Conservation (phyloP, 2,113 vertebrate genomes). For the Athene noctua region DNA sequence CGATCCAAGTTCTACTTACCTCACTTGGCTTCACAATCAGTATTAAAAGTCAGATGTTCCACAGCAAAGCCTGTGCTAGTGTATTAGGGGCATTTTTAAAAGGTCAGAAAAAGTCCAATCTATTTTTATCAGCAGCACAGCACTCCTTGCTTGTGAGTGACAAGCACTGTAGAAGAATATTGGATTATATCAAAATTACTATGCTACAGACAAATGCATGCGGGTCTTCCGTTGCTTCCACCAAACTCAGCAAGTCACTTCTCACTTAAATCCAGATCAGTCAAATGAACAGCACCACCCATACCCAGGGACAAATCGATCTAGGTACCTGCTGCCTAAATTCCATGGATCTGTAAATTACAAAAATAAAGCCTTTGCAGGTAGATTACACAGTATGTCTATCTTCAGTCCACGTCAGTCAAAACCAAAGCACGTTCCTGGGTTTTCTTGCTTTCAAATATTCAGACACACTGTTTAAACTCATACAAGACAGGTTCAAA, state of each 20-base stretch:
- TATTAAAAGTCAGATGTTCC: conserved; percentile 55
- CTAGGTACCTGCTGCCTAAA: not conserved
- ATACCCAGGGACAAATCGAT: not conserved
- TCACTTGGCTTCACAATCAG: conserved; percentile 56
- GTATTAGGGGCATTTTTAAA: conserved; percentile 52
- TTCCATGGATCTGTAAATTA: not conserved
- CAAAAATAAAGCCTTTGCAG: not conserved
- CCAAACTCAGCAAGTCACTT: not conserved
- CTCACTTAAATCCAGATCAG: not conserved
- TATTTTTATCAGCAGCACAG: conserved; percentile 20
- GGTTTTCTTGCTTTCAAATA: not conserved
- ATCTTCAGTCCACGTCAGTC: not conserved
- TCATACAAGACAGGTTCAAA: not conserved
- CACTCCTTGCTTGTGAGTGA: not conserved
- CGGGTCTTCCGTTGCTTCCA: not conserved
- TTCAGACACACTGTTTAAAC: not conserved
- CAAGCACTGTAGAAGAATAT: not conserved
- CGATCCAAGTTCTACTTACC: conserved; percentile 10
- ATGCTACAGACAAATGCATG: not conserved
- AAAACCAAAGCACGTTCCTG: not conserved
- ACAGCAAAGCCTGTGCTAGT: conserved; percentile 44
- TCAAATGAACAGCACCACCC: not conserved
- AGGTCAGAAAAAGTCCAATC: conserved; percentile 22
- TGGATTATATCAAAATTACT: not conserved
- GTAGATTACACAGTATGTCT: fast-evolving